Base-by-base conservation (phyloP, 2,888 invertebrate species). In the Halictus ligatus region DNA sequence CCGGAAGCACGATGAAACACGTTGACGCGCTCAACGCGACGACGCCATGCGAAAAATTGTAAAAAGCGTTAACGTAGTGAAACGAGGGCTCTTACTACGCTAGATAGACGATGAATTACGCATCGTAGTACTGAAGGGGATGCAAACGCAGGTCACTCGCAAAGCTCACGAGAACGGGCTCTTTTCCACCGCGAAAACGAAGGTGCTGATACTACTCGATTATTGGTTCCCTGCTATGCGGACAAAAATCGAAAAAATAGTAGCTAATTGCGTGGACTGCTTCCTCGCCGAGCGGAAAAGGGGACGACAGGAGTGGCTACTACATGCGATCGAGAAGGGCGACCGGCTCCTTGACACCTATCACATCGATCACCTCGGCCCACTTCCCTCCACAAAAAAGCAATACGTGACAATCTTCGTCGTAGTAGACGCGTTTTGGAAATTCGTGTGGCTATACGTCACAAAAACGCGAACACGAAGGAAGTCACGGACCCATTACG, bases 21-120 rank as follows among this genome's bases (percentile, higher is more conserved):
- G 89, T 88, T 0, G 90, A 91, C 73, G 88, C 89, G 4, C 80
- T 91, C n/a, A 92, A 91, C 50, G 10, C 60, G 60, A 64, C 13
- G 67, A 67, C 15, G 67, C 7, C 1, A 21, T 67, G 12, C 67
- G 12, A 1, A 46, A n/a, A 64, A 43, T 76, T 25, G 18, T 8
- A 15, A 13, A 58, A 25, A 12, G 10, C 25, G 72, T 10, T 10
- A 58, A 18, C 40, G 46, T 46, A 13, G 13, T 46, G 46, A 46
- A 46, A 46, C 46, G 46, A 13, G 46, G 46, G 18, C 50, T 50
- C 0, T 12, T 50, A 50, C 6, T 21, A 21, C 50, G 50, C 21
- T 18, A 54, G 6, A 21, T 0, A 21, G 4, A 54, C 21, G 21
- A 2, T 21, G 50, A 54, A 54, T 54, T 15, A 18, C 50, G 21